Evolutionary conservation across 2,113 vertebrate genomes (phyloP).

Genomic region (Reinhardtius hippoglossoides): DNA sequence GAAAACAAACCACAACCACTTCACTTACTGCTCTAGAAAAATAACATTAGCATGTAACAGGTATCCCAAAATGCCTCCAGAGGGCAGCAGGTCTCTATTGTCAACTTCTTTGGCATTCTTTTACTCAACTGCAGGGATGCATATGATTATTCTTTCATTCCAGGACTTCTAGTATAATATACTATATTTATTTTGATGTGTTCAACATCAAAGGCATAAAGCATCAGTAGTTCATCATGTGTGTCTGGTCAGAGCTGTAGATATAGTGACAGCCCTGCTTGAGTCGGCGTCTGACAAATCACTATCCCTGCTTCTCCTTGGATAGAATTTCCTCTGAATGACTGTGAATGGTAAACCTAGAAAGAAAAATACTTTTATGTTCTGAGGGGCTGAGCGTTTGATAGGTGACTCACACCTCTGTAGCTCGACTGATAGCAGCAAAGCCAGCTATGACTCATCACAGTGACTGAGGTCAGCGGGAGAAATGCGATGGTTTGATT

Average conservation of each 20-base stretch:
- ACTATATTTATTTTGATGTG: neutral
- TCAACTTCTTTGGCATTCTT: neutral
- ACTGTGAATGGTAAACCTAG: too few relatives aligned
- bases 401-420: neutral
- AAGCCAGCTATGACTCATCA: constrained; percentile 1
- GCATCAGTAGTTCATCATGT: neutral
- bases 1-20: neutral
- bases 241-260: neutral
- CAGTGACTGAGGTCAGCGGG: neutral
- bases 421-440: neutral
- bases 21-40: neutral
- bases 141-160: neutral
- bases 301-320: neutral
- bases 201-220: neutral
- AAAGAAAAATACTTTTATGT: too few relatives aligned
- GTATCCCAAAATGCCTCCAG: constrained; percentile 21
- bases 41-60: neutral
- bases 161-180: neutral
- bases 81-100: constrained; percentile 37
- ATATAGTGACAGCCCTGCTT: neutral
- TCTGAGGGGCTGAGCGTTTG: too few relatives aligned
- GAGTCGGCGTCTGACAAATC: neutral
- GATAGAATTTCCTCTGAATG: neutral
- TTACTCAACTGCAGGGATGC: neutral
- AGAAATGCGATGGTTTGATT: too few relatives aligned